phyloP scores from a whole-genome alignment of 2,888 invertebrate genomes.

The Nesidiocoris tenuis region DNA sequence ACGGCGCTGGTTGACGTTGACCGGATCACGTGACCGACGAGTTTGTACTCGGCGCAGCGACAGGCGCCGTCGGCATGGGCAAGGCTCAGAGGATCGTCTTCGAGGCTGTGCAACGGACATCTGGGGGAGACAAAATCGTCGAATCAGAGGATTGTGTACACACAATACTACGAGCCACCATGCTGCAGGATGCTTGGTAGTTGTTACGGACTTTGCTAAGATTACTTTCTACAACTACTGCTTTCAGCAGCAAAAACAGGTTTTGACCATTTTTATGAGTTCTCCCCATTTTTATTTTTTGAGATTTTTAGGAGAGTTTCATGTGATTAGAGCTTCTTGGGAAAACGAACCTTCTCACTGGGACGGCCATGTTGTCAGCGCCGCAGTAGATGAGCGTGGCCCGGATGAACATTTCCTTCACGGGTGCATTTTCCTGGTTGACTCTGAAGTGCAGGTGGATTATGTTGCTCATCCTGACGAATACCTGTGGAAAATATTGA shows the following conservation, averaged over 20 bases:
- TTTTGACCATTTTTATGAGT: no score
- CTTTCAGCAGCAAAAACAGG: no score
- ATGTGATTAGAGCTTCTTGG: no score
- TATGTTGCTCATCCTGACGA: conserved; percentile 30
- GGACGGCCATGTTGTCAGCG: conserved; percentile 65
- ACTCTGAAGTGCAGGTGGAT: conserved; percentile 16
- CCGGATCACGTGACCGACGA: conserved; percentile 63
- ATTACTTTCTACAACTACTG: no score
- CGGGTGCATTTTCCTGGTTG: conserved; percentile 19
- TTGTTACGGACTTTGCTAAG: no score
- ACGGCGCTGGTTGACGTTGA: conserved; percentile 58
- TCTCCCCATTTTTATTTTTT: no score
- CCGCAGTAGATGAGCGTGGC: conserved; percentile 67
- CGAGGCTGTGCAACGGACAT: conserved; percentile 66
- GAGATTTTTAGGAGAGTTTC: no score
- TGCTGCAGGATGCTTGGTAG: no score
- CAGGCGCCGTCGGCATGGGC: conserved; percentile 45
- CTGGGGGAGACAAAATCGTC: conserved; percentile 53
- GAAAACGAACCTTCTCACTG: conserved; percentile 57
- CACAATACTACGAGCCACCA: no score
- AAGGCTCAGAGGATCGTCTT: conserved; percentile 52
- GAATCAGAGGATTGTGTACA: no score
- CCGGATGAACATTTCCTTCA: conserved; percentile 55
- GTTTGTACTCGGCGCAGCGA: conserved; percentile 53
- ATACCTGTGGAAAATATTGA: conserved; percentile 1